Percentiles rank a stretch among this genome's conserved stretches.
Evolutionary conservation across 2,113 vertebrate genomes (phyloP).

Genomic region (Alosa alosa): DNA sequence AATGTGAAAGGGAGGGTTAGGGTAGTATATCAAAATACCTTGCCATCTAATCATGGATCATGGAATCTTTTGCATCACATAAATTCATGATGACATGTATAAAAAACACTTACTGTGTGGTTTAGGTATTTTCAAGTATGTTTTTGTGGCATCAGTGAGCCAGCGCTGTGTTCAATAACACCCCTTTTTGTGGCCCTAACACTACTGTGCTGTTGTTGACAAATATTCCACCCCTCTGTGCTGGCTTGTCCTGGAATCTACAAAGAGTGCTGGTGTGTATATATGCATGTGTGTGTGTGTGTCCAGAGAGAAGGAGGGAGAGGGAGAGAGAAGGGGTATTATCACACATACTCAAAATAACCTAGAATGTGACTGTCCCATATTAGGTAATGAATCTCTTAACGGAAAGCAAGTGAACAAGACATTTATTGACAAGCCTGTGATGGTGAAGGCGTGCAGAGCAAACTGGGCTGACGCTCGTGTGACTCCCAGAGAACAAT

Average conservation of each 20-base stretch:
- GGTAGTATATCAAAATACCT: background rate
- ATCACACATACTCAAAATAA: constrained; percentile 97
- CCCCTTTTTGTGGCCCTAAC: constrained; percentile 21
- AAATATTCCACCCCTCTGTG: constrained; percentile 47
- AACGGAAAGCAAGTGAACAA: constrained; percentile 78
- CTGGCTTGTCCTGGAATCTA: constrained; percentile 52
- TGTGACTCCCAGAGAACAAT: constrained; percentile 1
- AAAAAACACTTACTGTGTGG: background rate
- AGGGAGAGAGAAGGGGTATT: constrained; percentile 73
- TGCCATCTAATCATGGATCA: background rate
- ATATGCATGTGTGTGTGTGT: constrained; percentile 38
- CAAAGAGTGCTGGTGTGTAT: constrained; percentile 55
- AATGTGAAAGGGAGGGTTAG: background rate
- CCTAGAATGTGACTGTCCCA: constrained; percentile 87
- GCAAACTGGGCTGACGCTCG: constrained; percentile 49
- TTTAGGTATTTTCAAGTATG: background rate
- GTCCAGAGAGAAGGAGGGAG: constrained; percentile 26
- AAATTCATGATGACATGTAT: background rate
- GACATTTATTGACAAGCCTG: constrained; percentile 82
- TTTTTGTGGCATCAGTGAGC: background rate
- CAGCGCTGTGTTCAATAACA: constrained; percentile 18
- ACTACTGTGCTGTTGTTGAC: constrained; percentile 56
- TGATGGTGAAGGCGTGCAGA: constrained; percentile 68
- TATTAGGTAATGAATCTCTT: constrained; percentile 90
- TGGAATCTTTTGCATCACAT: constrained; percentile 1